Evolutionary conservation across 2,888 invertebrate genomes (phyloP), one percentile per base, ranked within the genome.

Genomic region (Drosophila pegasa): DNA sequence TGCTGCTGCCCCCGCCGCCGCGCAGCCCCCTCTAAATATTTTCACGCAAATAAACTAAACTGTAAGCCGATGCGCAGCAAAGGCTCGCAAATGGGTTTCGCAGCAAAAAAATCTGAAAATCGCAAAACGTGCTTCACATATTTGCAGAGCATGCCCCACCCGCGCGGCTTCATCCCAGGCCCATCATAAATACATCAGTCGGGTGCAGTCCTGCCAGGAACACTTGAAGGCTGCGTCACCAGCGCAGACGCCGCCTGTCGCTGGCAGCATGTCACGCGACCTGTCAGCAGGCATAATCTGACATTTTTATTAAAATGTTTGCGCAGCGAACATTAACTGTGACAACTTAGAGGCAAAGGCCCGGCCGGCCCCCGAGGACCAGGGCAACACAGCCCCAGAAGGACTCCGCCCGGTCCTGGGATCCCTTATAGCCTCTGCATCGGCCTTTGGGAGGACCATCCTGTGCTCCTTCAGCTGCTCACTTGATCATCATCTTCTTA

Each of bases 261-360:
- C 80, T 86, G 89, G 87, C 88, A 87, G 85, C 79, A 67, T 80
- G 89, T 86, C 89, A 88, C 86, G 90, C 86, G 86, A 88, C 82
- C 87, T 87, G 88, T 84, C 87, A 78, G 58, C 79, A 80, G 69
- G 72, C 81, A 86, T 81, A 84, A 88, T 80, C 82, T 85, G 89
- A 90, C 89, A 88, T 87, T 89, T 90, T 89, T 90, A 89, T 89
- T 89, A 90, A 89, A 89, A 89, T 84, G 87, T 86, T 88, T 85
- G 83, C 75, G 71, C 80, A 71, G 62, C 58, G 68, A 70, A 68
- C 77, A 77, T 75, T 85, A 73, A 79, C 76, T 71, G 74, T 60
- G 67, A 66, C 59, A 75, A 68, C 78, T 77, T 77, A 78, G 78
- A 70, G 63, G 47, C 43, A 78, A 75, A 70, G 63, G 47, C 43